phyloP scores from a whole-genome alignment of 2,888 invertebrate species.

The Eupelmus urozonus region DNA sequence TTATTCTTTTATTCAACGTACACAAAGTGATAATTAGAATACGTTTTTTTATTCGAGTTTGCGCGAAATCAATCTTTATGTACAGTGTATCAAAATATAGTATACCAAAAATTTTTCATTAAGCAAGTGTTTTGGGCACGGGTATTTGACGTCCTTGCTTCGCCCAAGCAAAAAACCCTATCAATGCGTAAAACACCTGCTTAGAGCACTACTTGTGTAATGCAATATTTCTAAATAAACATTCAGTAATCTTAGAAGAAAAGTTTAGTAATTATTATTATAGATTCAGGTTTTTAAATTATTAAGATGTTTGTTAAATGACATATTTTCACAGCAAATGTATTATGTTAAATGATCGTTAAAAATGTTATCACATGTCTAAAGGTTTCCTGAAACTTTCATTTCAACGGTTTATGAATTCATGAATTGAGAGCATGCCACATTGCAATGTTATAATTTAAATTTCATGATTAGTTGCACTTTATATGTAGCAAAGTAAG shows the following conservation, averaged over 20 bases:
- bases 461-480: constrained; percentile 59
- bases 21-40: too few relatives aligned
- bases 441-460: constrained; percentile 43
- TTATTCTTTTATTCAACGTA: too few relatives aligned
- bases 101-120: too few relatives aligned
- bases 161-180: too few relatives aligned
- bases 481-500: constrained; percentile 49
- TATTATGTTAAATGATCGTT: constrained; percentile 29
- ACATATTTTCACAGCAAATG: constrained; percentile 14
- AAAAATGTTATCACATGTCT: constrained; percentile 18
- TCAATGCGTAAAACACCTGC: too few relatives aligned
- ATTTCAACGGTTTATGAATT: constrained; percentile 11
- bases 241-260: constrained; percentile 1
- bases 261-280: constrained; percentile 16
- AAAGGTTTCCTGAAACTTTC: constrained; percentile 14
- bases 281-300: constrained; percentile 22
- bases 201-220: too few relatives aligned
- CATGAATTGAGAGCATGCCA: constrained; percentile 33
- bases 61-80: too few relatives aligned
- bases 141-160: too few relatives aligned
- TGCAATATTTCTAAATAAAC: background rate
- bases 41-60: too few relatives aligned
- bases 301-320: constrained; percentile 28
- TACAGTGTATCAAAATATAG: too few relatives aligned
- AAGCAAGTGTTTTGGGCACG: too few relatives aligned